phyloP scores from a whole-genome alignment of 2,113 vertebrate genomes.

The Dinomys branickii region DNA sequence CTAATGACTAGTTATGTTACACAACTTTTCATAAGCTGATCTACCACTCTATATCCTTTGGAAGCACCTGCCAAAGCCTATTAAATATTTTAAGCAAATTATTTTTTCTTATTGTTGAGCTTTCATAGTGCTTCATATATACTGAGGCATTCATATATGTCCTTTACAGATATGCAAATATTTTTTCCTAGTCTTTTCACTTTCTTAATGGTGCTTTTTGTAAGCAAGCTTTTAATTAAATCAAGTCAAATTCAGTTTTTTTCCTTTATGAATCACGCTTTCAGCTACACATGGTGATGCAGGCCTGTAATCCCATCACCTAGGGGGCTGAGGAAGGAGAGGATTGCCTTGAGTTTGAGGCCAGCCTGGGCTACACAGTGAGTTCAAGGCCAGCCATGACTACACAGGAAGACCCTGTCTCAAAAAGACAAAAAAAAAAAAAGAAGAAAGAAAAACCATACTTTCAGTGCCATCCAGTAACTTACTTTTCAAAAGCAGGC shows the following conservation, averaged over 20 bases:
- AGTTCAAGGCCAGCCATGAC: neutral
- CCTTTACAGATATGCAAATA: slow-evolving; percentile 8
- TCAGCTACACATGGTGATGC: too few species aligned
- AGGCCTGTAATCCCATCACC: neutral
- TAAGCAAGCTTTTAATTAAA: slow-evolving; percentile 20
- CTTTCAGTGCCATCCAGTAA: neutral
- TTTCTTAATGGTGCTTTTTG: neutral
- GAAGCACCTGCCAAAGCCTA: slow-evolving; percentile 17
- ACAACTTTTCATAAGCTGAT: neutral
- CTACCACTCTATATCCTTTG: neutral
- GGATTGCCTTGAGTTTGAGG: neutral
- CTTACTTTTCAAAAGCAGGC: neutral
- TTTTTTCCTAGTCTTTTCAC: slow-evolving; percentile 33
- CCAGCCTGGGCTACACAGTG: neutral
- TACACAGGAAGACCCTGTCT: neutral
- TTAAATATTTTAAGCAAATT: neutral
- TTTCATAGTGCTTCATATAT: slow-evolving; percentile 25
- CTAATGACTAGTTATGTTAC: neutral
- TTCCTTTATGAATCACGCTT: neutral
- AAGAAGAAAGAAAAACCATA: neutral
- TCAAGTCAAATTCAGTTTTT: neutral
- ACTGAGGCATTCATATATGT: neutral
- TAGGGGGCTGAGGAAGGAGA: neutral
- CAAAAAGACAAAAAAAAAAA: neutral
- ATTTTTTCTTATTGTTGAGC: slow-evolving; percentile 34